Evolutionary conservation across 2,888 invertebrate species (phyloP), one percentile per base, ranked within the genome.

Genomic region (Microctonus aethiopoides): DNA sequence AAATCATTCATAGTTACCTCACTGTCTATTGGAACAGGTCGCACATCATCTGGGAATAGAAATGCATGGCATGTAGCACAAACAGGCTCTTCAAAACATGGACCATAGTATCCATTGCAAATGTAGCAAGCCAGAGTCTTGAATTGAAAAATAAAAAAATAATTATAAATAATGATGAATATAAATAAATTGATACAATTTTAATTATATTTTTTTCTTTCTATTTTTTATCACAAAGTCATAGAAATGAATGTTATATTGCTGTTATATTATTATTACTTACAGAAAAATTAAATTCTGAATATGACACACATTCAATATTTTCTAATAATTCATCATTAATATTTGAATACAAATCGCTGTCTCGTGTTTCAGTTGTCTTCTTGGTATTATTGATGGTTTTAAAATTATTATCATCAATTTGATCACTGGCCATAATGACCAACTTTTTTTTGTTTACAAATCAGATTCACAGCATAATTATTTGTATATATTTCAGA

Each of bases 11-110:
- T n/a, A 68, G 68, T 71, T 83, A 87, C 88, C 80, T 87, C 86
- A 67, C 87, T 87, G 63, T 86, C 85, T 67, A 87, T 82, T 29
- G 83, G 83, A 34, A 83, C 78, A 75, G 88, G 86, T 10, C 89
- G 89, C 9, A 91, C 89, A 74, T 93, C 92, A 81, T 94, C 93
- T 0, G 96, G 95, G 83, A 94, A 97, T n/a, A 97, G 87, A 87
- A 97, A 97, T 54, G 95, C 91, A 84, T 97, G 97, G 81, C 97
- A 98, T 0, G 96, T 95, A 16, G 93, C 91, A 86, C 97, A 98
- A 0, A 96, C 92, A 10, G 96, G 96, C 84, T 97, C 95, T 32
- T 93, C 95, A 84, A 94, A 97, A 86, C 93, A 95, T 0, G 95
- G 94, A 0, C 96, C 96, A 85, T 97, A 97, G 84, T 94, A 97